Percentiles rank a stretch among this genome's conserved stretches.
phyloP scores from a whole-genome alignment of 2,888 invertebrate genomes.

The Agrypnus murinus region DNA sequence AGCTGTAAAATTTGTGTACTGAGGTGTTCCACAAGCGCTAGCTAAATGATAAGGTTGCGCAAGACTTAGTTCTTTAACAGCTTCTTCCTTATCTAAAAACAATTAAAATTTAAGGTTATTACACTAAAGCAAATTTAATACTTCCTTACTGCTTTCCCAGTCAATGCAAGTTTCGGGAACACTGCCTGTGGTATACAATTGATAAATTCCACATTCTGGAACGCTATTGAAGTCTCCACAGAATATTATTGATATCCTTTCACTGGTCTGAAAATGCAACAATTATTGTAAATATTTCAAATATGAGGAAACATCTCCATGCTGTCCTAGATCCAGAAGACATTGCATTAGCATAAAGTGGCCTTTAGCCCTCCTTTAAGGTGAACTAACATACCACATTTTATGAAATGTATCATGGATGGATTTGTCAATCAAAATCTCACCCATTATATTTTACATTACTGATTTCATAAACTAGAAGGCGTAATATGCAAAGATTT shows the following conservation, averaged over 20 bases:
- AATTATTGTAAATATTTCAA: too few species aligned
- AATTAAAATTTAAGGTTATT: constrained; percentile 6
- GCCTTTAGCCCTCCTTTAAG: too few species aligned
- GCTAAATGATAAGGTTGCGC: constrained; percentile 78
- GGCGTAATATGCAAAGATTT: too few species aligned
- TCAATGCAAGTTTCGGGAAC: constrained; percentile 72
- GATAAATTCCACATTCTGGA: constrained; percentile 87
- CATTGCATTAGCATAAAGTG: too few species aligned
- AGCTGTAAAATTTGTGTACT: constrained; percentile 89
- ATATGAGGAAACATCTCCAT: too few species aligned
- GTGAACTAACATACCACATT: too few species aligned
- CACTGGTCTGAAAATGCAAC: constrained; percentile 64
- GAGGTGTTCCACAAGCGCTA: constrained; percentile 90
- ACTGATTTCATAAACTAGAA: too few species aligned
- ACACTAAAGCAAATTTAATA: constrained; percentile 21
- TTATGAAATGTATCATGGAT: too few species aligned
- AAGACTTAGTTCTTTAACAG: constrained; percentile 77
- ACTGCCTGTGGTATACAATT: constrained; percentile 81
- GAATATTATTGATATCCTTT: constrained; percentile 80
- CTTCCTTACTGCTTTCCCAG: constrained; percentile 83
- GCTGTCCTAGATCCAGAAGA: too few species aligned
- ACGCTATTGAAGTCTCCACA: constrained; percentile 96
- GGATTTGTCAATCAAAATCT: too few species aligned
- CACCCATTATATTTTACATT: too few species aligned
- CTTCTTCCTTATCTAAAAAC: constrained; percentile 78